These are phyloP conservation scores for Scolopax bukidnonensis DNA, from an alignment of 2,797 vertebrate species.

Conservation along the genomic window DNA sequence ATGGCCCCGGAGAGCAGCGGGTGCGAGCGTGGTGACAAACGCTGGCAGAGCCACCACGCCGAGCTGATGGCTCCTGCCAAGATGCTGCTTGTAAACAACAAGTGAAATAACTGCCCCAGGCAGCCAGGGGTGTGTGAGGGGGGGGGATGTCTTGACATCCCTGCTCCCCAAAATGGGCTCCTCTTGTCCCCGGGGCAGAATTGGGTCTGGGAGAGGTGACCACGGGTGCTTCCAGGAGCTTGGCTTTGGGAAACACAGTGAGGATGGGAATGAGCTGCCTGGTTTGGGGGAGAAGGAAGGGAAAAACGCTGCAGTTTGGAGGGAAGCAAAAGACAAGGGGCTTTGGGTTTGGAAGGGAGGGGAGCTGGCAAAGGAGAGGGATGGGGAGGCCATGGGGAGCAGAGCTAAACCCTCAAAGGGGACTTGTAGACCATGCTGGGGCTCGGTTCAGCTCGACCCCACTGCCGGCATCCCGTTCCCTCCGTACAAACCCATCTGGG, in stretches of 20 bases:
- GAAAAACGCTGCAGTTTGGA: rapidly evolving
- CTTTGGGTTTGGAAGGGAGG: not conserved
- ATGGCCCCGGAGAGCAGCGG: not conserved
- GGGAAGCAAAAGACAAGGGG: not conserved
- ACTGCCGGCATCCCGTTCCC: not conserved
- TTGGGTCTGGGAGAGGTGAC: rapidly evolving
- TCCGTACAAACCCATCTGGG: not conserved
- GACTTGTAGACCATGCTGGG: not conserved
- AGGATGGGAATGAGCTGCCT: rapidly evolving
- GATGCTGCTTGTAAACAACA: not conserved
- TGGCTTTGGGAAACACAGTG: rapidly evolving
- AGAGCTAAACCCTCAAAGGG: not conserved
- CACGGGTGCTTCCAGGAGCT: not conserved
- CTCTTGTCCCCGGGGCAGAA: rapidly evolving
- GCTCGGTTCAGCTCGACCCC: not conserved
- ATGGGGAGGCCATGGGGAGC: not conserved
- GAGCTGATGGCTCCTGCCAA: not conserved
- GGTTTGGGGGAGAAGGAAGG: not conserved
- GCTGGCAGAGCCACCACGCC: not conserved
- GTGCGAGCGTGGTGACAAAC: not conserved
- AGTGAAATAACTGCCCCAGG: not conserved
- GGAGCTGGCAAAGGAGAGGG: not conserved
- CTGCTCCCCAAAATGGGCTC: rapidly evolving
- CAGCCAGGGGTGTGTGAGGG: not conserved
- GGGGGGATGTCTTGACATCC: not conserved